Evolutionary conservation across 2,888 invertebrate species (phyloP), one percentile per base, ranked within the genome.

Genomic region (Oscheius sp.): DNA sequence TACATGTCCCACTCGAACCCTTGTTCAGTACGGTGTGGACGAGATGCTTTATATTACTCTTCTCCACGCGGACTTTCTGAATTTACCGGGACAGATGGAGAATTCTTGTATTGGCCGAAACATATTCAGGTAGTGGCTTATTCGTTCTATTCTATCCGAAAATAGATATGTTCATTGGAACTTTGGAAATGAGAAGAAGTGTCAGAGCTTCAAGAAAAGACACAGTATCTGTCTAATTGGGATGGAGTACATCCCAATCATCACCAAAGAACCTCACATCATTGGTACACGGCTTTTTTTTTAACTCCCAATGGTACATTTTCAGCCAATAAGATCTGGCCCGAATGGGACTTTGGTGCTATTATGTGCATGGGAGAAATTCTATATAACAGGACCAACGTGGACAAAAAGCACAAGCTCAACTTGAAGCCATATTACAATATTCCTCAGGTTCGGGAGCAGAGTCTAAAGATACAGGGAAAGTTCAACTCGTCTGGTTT

Each of bases 251-350:
- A 60, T 72, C 10, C 48, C 11, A 5, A 50, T 42, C 5, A 13
- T 72, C 4, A 33, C n/a, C 4, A 10, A 32, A n/a, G 32, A 35
- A 13, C 13, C 62, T 53, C 50, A 70, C 5, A 32, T 70, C 37
- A 35, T 70, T 42, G 70, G 68, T 68, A 53, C 9, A 4, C 62
- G 4, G 3, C n/a, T 62, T 7, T 35, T 13, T 13, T 35, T 11
- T 60, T 32, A 10, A n/a, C 11, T 59, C 5, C 29, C 13, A 3
- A 53, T n/a, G 7, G 9, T 10, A 32, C 10, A 37, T 21, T 55
- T 71, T 71, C 59, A 71, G 71, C 72, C 33, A 72, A 72, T 42
- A 72, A 72, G 62, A 72, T 72, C 51, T 63, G 63, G 63, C 72
- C 72, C 1, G 62, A 60, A 62, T 55, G 59, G 51, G 72, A 72